These are phyloP conservation scores for Bucco capensis DNA, from an alignment of 2,113 vertebrate genomes.

Conservation along the genomic window DNA sequence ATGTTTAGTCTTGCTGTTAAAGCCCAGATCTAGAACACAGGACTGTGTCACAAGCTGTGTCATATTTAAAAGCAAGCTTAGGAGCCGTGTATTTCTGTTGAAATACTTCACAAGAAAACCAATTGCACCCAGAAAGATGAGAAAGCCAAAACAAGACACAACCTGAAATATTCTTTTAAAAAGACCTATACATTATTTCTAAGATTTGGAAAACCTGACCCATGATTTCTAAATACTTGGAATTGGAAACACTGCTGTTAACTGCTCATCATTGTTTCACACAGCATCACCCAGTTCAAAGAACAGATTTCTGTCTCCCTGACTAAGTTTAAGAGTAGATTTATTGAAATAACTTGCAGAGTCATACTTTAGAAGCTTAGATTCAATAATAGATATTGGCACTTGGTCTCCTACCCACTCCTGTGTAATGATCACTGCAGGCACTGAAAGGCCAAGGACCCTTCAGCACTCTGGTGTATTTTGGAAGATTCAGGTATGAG, in stretches of 20 bases:
- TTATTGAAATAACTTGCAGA: neutral
- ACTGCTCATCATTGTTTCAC: neutral
- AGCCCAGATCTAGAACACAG: constrained; percentile 23
- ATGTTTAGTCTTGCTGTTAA: constrained; percentile 61
- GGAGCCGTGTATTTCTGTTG: neutral
- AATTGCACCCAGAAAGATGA: neutral
- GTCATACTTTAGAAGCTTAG: neutral
- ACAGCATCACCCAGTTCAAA: neutral
- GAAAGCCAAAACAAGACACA: neutral
- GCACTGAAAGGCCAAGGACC: accelerated
- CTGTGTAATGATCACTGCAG: neutral
- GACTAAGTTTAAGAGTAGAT: neutral
- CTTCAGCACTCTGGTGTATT: neutral
- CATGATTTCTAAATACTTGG: neutral
- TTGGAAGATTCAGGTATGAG: neutral
- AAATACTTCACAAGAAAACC: neutral
- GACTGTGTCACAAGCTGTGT: neutral
- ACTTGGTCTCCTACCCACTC: neutral
- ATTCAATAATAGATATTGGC: neutral
- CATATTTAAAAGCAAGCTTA: constrained; percentile 10
- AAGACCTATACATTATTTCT: neutral
- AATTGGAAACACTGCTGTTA: neutral
- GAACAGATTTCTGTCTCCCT: neutral
- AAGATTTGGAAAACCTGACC: neutral
- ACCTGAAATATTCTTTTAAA: neutral